phyloP scores from a whole-genome alignment of 1,140 invertebrate genomes.

The Triops longicaudatus region DNA sequence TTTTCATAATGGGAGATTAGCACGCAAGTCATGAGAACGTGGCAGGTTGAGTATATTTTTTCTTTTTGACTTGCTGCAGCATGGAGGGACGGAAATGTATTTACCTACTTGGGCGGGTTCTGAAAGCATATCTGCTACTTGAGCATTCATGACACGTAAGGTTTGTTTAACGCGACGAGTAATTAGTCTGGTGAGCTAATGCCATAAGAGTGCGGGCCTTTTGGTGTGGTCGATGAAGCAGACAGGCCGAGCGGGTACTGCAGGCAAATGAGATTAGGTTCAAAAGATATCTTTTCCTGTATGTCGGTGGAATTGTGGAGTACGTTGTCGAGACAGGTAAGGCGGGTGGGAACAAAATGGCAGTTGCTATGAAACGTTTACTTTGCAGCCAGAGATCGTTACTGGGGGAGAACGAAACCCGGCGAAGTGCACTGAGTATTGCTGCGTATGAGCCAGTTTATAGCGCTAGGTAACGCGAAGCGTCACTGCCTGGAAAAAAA shows the following conservation, averaged over 20 bases:
- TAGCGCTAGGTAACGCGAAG: neutral
- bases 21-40: too few relatives aligned
- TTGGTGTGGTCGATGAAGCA: neutral
- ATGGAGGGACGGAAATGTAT: neutral
- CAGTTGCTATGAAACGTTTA: too few relatives aligned
- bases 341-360: neutral
- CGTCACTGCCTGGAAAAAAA: neutral
- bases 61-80: neutral
- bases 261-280: too few relatives aligned
- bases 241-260: neutral
- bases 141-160: neutral
- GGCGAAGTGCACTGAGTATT: neutral
- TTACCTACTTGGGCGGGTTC: neutral
- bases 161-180: constrained; percentile 5
- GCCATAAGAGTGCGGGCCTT: neutral
- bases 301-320: neutral
- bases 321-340: neutral
- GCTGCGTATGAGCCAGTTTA: neutral
- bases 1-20: too few relatives aligned
- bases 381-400: too few relatives aligned
- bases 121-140: neutral
- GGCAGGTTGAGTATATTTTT: neutral
- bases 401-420: neutral
- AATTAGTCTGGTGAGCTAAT: neutral
- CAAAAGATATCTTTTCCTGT: neutral